These are phyloP conservation scores for Drosophila arawakana DNA, from an alignment of 1,140 invertebrate species.

Conservation along the genomic window DNA sequence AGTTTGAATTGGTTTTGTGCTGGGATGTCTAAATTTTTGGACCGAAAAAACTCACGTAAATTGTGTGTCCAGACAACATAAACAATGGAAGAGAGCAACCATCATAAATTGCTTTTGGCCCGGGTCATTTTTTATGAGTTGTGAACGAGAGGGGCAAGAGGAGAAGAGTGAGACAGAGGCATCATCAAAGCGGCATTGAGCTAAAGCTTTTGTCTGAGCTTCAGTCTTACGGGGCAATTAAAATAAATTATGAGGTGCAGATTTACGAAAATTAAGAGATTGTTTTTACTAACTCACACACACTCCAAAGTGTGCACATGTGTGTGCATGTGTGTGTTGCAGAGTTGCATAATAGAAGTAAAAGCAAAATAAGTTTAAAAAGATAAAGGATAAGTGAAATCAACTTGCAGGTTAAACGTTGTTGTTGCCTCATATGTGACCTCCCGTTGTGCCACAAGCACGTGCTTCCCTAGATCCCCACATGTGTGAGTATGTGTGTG, in stretches of 20 bases:
- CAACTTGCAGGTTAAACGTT: constrained; percentile 75
- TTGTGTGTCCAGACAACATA: constrained; percentile 74
- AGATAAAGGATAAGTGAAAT: constrained; percentile 79
- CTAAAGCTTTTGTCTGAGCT: constrained; percentile 39
- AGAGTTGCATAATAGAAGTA: constrained; percentile 63
- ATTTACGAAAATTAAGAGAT: constrained; percentile 84
- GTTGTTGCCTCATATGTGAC: background rate
- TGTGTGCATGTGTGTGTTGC: constrained; percentile 15
- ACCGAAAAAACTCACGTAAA: constrained; percentile 65
- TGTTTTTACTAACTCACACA: constrained; percentile 61
- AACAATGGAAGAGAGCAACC: constrained; percentile 56
- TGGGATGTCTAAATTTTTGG: constrained; percentile 26
- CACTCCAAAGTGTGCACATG: background rate
- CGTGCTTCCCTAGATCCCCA: constrained; percentile 48
- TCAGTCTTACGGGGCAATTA: constrained; percentile 76
- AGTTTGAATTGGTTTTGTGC: constrained; percentile 41
- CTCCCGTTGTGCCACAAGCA: constrained; percentile 46
- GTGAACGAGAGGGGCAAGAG: background rate
- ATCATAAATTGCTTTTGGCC: constrained; percentile 78
- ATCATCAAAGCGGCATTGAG: constrained; percentile 30
- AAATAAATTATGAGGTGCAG: constrained; percentile 84
- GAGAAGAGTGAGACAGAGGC: background rate
- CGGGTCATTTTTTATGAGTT: constrained; percentile 70
- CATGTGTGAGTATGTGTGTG: constrained; percentile 25
- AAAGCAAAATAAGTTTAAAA: constrained; percentile 15